These are phyloP conservation scores for Tridacna gigas DNA, from an alignment of 2,888 invertebrate genomes.

Conservation along the genomic window DNA sequence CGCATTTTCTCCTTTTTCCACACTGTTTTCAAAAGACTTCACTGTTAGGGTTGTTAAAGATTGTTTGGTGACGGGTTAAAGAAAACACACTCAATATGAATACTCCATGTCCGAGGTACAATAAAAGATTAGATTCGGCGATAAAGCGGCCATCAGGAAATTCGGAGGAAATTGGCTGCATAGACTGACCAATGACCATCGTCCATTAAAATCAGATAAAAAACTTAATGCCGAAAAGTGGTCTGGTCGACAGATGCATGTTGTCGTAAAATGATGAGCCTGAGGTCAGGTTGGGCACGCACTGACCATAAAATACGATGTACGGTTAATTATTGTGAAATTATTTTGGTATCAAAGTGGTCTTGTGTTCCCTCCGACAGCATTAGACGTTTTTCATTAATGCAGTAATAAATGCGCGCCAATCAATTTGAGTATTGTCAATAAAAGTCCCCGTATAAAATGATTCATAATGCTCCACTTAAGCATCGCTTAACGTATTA, in stretches of 20 bases:
- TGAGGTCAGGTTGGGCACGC: background rate
- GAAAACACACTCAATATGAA: slow-evolving; percentile 3
- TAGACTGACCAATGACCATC: slow-evolving; percentile 17
- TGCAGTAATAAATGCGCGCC: background rate
- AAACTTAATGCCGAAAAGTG: background rate
- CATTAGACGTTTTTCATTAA: too few relatives aligned
- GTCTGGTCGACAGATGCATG: background rate
- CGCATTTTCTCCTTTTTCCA: too few relatives aligned
- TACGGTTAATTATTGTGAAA: slow-evolving; percentile 3
- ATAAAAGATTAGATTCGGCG: slow-evolving; percentile 19
- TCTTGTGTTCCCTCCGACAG: too few relatives aligned
- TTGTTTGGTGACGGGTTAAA: background rate
- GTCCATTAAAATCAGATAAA: slow-evolving; percentile 8
- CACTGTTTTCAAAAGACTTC: too few relatives aligned
- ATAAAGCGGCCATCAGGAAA: slow-evolving; percentile 29
- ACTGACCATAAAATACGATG: background rate
- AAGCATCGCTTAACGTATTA: too few relatives aligned
- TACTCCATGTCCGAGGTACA: slow-evolving; percentile 4
- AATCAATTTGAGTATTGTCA: too few relatives aligned
- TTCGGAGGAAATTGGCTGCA: slow-evolving; percentile 21
- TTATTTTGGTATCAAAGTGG: slow-evolving; percentile 1
- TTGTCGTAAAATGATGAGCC: slow-evolving; percentile 1
- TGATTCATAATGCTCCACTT: too few relatives aligned
- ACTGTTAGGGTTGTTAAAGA: too few relatives aligned
- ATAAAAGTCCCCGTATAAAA: too few relatives aligned